These are phyloP conservation scores for Danio choprae DNA, from an alignment of 2,797 vertebrate species.

Conservation along the genomic window DNA sequence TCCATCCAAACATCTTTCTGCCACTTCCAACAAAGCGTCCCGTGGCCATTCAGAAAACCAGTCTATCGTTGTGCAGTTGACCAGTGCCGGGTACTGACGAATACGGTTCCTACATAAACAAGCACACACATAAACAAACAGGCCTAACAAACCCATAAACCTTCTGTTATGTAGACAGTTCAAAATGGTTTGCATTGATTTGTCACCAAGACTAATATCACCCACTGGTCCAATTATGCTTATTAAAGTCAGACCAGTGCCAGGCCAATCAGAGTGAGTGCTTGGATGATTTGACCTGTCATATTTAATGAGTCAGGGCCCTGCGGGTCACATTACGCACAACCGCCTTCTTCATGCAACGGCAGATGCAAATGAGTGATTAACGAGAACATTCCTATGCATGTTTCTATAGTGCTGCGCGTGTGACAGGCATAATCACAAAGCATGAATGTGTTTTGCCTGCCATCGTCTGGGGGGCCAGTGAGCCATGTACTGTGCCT, in stretches of 20 bases:
- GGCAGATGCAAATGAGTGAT: conserved; percentile 60
- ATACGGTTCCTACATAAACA: conserved; percentile 82
- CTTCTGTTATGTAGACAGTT: conserved; percentile 33
- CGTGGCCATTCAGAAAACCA: conserved; percentile 93
- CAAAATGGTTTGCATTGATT: conserved; percentile 49
- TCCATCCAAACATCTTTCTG: conserved; percentile 84
- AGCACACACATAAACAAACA: conserved; percentile 34
- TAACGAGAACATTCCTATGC: conserved; percentile 54
- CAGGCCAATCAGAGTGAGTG: conserved; percentile 51
- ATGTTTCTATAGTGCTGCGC: conserved; percentile 46
- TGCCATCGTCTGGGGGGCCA: conserved; percentile 10
- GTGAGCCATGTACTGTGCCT: background rate
- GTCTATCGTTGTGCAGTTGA: conserved; percentile 91
- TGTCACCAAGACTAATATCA: conserved; percentile 55
- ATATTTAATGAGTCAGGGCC: conserved; percentile 57
- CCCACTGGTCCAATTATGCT: conserved; percentile 43
- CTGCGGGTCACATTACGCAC: conserved; percentile 53
- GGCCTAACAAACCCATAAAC: conserved; percentile 26
- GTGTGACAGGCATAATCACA: conserved; percentile 49
- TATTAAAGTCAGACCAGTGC: conserved; percentile 51
- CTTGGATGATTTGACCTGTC: conserved; percentile 53
- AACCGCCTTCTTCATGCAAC: conserved; percentile 48
- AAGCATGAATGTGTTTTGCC: conserved; percentile 21
- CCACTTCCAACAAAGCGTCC: conserved; percentile 89
- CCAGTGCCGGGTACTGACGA: conserved; percentile 89